These are phyloP conservation scores for Melanotaenia maccullochi DNA, from an alignment of 2,797 vertebrate genomes.

Conservation along the genomic window DNA sequence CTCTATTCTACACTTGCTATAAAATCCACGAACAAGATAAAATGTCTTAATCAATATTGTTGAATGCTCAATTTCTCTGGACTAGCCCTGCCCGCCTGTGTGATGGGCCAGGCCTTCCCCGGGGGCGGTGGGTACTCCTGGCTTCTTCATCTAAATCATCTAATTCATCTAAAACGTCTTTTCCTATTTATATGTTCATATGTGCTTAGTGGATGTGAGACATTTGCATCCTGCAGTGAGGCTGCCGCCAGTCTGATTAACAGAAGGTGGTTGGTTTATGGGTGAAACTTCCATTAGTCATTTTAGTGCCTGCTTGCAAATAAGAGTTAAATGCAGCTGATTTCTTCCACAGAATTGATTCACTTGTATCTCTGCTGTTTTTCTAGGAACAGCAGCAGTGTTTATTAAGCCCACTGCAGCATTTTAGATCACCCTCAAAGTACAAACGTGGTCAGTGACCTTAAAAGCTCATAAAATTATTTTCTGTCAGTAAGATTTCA, in stretches of 20 bases:
- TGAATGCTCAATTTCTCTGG: too few relatives aligned
- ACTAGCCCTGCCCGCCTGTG: too few relatives aligned
- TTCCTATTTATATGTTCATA: neutral
- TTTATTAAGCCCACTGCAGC: slow-evolving; percentile 20
- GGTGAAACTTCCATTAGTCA: neutral
- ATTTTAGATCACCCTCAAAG: neutral
- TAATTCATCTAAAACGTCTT: neutral
- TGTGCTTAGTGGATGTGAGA: neutral
- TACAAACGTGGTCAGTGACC: neutral
- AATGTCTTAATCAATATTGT: too few relatives aligned
- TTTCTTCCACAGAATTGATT: slow-evolving; percentile 21
- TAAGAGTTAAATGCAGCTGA: neutral
- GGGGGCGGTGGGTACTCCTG: too few relatives aligned
- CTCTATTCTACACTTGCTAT: too few relatives aligned
- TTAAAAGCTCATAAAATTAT: slow-evolving; percentile 4
- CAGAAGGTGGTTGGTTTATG: neutral
- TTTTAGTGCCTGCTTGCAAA: neutral
- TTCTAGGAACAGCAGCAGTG: neutral
- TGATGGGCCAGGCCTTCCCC: too few relatives aligned
- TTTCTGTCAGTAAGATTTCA: slow-evolving; percentile 23
- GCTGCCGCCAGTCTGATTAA: neutral
- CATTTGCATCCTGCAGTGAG: slow-evolving; percentile 1
- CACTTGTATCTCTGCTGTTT: slow-evolving; percentile 7
- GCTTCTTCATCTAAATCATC: neutral
- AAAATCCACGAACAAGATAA: too few relatives aligned